These are phyloP conservation scores for Dasysyrphus albostriatus DNA, from an alignment of 2,888 invertebrate species.

Conservation along the genomic window DNA sequence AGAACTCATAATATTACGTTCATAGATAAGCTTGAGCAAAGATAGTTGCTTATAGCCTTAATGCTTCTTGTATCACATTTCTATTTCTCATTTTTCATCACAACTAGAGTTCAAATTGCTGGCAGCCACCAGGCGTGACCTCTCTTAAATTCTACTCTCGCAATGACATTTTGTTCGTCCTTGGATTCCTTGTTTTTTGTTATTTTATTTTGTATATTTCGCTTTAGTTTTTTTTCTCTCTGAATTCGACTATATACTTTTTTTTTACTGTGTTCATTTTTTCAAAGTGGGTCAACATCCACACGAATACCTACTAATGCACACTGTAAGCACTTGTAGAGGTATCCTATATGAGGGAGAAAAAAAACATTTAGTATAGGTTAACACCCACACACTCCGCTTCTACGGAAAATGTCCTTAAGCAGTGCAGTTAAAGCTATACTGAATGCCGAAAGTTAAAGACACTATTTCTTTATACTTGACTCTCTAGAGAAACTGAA, in stretches of 20 bases:
- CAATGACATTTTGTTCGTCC: slow-evolving; percentile 44
- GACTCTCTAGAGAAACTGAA: background rate
- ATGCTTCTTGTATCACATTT: slow-evolving; percentile 24
- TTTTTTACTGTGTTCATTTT: background rate
- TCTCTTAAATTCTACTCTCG: slow-evolving; percentile 42
- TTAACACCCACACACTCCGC: slow-evolving; percentile 3
- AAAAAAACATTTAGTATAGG: slow-evolving; percentile 25
- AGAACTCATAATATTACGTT: background rate
- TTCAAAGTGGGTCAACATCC: slow-evolving; percentile 57
- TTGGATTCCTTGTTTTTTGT: slow-evolving; percentile 25
- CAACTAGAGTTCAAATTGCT: slow-evolving; percentile 37
- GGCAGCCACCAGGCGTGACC: slow-evolving; percentile 35
- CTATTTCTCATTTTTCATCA: slow-evolving; percentile 29
- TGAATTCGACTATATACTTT: background rate
- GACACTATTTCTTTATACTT: slow-evolving; percentile 20
- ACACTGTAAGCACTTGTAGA: slow-evolving; percentile 13
- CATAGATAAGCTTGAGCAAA: background rate
- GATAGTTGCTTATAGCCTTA: slow-evolving; percentile 33
- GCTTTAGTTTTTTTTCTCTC: background rate
- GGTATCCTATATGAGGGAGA: background rate
- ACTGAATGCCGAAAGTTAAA: slow-evolving; percentile 27
- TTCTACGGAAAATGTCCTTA: slow-evolving; percentile 33
- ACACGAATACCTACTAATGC: slow-evolving; percentile 48
- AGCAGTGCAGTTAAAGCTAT: slow-evolving; percentile 55
- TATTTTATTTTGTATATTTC: background rate